Percentiles rank a stretch among this genome's conserved stretches.
Conservation (phyloP, 2,888 invertebrate species). For the Pristionchus entomophagus region DNA sequence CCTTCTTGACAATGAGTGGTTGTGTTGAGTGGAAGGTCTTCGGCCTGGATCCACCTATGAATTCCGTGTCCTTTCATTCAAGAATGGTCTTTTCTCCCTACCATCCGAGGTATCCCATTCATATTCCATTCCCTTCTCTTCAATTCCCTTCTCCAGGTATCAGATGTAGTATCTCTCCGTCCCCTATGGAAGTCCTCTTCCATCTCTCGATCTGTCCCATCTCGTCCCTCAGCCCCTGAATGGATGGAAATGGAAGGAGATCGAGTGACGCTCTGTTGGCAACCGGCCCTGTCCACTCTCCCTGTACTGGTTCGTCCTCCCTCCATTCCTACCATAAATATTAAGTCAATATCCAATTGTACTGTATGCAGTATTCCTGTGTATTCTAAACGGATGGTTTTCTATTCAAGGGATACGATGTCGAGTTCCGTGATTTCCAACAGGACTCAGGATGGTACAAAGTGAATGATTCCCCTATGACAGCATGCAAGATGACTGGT, state of each 20-base stretch:
- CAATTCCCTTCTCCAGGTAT: slow-evolving; percentile 52
- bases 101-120: slow-evolving; percentile 62
- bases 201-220: slow-evolving; percentile 59
- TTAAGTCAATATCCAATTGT: too few species aligned
- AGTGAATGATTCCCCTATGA: slow-evolving; percentile 74
- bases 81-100: slow-evolving; percentile 61
- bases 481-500: slow-evolving; percentile 75
- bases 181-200: slow-evolving; percentile 55
- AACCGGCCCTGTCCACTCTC: slow-evolving; percentile 72
- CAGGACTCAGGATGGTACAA: slow-evolving; percentile 74
- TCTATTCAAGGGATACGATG: slow-evolving; percentile 72
- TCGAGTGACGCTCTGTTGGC: slow-evolving; percentile 74
- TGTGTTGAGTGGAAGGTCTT: slow-evolving; percentile 70
- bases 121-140: background rate
- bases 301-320: slow-evolving; percentile 67
- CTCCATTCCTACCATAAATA: background rate
- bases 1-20: background rate
- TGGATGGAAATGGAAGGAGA: slow-evolving; percentile 71
- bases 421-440: slow-evolving; percentile 75
- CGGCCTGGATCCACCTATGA: slow-evolving; percentile 74
- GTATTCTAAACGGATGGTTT: too few species aligned
- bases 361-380: too few species aligned
- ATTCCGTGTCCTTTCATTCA: slow-evolving; percentile 71
- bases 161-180: slow-evolving; percentile 71
- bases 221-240: slow-evolving; percentile 72